These are phyloP conservation scores for Tenrec ecaudatus DNA, from an alignment of 2,113 vertebrate genomes.

Conservation along the genomic window DNA sequence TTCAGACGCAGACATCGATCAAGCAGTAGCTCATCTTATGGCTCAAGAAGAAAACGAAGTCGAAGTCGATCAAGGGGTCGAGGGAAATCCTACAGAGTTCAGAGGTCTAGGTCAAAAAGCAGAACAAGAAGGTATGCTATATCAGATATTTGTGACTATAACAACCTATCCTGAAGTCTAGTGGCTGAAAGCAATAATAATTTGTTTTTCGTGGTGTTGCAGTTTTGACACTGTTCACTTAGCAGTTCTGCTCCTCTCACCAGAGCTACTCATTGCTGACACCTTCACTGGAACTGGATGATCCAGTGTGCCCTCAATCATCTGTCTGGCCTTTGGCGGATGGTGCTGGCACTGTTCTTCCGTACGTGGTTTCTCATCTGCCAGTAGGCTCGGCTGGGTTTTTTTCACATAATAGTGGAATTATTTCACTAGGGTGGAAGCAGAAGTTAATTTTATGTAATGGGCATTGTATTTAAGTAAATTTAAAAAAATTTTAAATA, in stretches of 20 bases:
- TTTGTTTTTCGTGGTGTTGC: background rate
- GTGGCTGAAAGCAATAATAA: background rate
- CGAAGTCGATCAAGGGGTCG: slow-evolving; percentile 91
- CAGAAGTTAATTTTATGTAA: background rate
- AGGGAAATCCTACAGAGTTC: slow-evolving; percentile 92
- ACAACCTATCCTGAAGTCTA: background rate
- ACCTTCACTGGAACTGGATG: background rate
- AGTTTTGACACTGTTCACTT: background rate
- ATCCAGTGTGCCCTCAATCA: background rate
- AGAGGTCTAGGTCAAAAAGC: slow-evolving; percentile 92
- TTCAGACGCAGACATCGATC: slow-evolving; percentile 92
- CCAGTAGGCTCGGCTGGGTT: background rate
- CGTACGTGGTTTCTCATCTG: background rate
- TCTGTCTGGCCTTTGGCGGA: background rate
- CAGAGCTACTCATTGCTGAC: background rate
- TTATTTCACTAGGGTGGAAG: slow-evolving; percentile 10
- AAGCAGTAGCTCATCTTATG: slow-evolving; percentile 96
- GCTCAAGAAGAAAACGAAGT: slow-evolving; percentile 92
- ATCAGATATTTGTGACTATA: background rate
- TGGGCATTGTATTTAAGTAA: background rate
- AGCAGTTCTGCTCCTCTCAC: background rate
- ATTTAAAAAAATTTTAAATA: background rate
- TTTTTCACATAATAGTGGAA: background rate
- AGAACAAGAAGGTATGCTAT: slow-evolving; percentile 92
- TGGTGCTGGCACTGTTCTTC: background rate